A percentile compares a stretch with the other conserved stretches of the same genome.
Evolutionary conservation across 2,113 vertebrate species (phyloP).

Genomic region (Pollachius pollachius): DNA sequence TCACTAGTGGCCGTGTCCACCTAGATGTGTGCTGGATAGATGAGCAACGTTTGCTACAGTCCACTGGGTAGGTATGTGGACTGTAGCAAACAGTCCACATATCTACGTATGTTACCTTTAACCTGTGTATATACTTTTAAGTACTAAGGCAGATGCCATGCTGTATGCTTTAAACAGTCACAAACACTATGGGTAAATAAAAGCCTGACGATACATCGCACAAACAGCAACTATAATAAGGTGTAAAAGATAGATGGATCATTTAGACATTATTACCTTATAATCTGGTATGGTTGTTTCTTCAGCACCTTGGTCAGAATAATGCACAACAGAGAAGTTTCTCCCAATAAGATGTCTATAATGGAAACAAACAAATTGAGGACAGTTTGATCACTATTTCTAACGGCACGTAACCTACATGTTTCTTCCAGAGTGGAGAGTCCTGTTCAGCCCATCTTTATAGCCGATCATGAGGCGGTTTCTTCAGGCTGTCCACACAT

Average conservation of each 20-base stretch:
- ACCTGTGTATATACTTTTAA: not conserved
- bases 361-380: conserved; percentile 15
- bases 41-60: no score
- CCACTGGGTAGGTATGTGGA: no score
- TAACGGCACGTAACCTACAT: conserved; percentile 53
- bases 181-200: not conserved
- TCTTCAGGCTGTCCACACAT: conserved; percentile 31
- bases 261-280: conserved; percentile 56
- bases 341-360: conserved; percentile 80
- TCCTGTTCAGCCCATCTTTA: conserved; percentile 66
- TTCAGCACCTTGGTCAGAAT: conserved; percentile 68
- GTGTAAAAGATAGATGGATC: not conserved
- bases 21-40: no score
- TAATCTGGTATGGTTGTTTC: conserved; percentile 60
- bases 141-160: no score
- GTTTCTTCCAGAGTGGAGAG: conserved; percentile 73
- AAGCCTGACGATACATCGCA: not conserved
- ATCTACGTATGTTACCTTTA: no score
- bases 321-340: conserved; percentile 79
- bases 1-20: no score
- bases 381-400: not conserved
- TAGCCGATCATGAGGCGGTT: conserved; percentile 66
- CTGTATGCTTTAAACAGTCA: not conserved
- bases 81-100: no score
- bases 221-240: not conserved